Conservation (phyloP, 2,113 vertebrate species). For the Poecilia latipinna region DNA sequence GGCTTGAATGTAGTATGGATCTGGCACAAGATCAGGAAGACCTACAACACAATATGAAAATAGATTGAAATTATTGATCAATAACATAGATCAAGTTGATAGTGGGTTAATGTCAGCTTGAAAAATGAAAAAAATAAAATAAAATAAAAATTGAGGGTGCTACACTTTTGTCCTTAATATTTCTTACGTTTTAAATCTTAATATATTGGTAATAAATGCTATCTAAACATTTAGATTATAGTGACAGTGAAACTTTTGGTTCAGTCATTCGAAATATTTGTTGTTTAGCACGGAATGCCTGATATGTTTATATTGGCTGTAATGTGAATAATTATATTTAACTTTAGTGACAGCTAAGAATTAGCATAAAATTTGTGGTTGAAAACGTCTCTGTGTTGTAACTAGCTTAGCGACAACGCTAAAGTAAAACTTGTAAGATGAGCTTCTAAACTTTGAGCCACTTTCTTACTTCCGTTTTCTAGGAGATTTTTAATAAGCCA, state of each 20-base stretch:
- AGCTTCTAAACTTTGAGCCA: not conserved
- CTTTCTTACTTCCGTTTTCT: not conserved
- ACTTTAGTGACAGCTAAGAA: not conserved
- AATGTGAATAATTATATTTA: too few species aligned
- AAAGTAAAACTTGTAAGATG: not conserved
- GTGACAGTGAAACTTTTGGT: too few species aligned
- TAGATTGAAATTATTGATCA: not conserved
- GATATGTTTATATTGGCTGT: not conserved
- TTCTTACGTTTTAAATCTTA: not conserved
- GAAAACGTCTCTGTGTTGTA: not conserved
- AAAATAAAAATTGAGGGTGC: not conserved
- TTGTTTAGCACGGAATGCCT: too few species aligned
- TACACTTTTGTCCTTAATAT: not conserved
- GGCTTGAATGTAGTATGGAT: slow-evolving; percentile 96
- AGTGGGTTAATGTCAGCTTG: too few species aligned
- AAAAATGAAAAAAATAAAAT: not conserved
- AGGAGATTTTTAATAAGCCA: too few species aligned
- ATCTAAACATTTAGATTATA: not conserved
- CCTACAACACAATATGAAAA: slow-evolving; percentile 73
- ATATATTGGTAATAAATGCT: not conserved
- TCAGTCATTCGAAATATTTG: not conserved
- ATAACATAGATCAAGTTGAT: not conserved
- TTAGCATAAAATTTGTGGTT: not conserved
- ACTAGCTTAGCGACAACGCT: not conserved
- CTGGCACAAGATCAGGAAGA: slow-evolving; percentile 95